phyloP scores from a whole-genome alignment of 1,140 invertebrate genomes.

The Panonychus citri region DNA sequence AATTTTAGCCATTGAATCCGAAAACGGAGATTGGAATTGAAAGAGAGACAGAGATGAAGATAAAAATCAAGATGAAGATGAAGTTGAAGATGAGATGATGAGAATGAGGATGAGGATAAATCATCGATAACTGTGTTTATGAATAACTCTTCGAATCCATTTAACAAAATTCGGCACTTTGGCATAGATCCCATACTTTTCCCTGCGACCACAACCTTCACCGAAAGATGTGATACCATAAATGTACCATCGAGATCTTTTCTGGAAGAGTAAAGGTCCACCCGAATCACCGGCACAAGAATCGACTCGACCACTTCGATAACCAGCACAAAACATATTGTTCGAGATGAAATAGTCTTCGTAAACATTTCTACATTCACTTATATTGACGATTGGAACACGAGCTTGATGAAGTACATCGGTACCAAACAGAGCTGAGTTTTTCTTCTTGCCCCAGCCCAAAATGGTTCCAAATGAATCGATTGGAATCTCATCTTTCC shows the following conservation, averaged over 20 bases:
- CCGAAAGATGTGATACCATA: constrained; percentile 45
- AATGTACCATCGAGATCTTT: constrained; percentile 11
- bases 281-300: constrained; percentile 18
- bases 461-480: constrained; percentile 33
- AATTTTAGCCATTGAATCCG: not conserved
- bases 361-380: constrained; percentile 28
- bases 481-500: constrained; percentile 27
- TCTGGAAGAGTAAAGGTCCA: constrained; percentile 2
- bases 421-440: constrained; percentile 43
- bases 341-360: constrained; percentile 19
- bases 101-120: no score
- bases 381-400: constrained; percentile 29
- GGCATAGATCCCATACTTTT: constrained; percentile 62
- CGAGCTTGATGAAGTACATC: constrained; percentile 49
- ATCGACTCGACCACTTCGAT: constrained; percentile 17
- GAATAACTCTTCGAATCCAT: constrained; percentile 17
- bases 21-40: constrained; percentile 18
- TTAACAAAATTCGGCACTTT: constrained; percentile 30
- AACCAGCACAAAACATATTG: constrained; percentile 21
- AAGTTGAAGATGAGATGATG: constrained; percentile 4
- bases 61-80: constrained; percentile 10
- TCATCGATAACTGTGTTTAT: not conserved
- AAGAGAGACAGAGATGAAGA: constrained; percentile 11
- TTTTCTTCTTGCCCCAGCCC: constrained; percentile 24
- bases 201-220: constrained; percentile 45